Evolutionary conservation across 2,113 vertebrate genomes (phyloP), one percentile per base, ranked within the genome.

Genomic region (Protobothrops flavoviridis): DNA sequence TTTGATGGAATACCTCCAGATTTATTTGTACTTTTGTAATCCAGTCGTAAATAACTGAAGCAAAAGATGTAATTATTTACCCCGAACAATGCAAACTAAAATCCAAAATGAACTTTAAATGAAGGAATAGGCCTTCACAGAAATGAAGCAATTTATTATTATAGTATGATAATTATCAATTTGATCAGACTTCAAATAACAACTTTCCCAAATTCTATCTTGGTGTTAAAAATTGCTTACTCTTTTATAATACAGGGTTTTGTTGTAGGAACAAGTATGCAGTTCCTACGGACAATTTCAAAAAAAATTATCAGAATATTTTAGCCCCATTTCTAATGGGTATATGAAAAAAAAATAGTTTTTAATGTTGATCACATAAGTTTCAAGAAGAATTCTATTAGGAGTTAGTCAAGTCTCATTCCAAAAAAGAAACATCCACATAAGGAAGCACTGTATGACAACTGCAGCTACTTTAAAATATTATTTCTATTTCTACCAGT

Each of bases 1-100:
- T 91, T 92, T 94, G 88, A 2, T 50, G 85, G 12, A 92, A 91
- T 94, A 90, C 91, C 86, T 94, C 59, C 90, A 13, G n/a, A 94
- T 10, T 87, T 57, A 90, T 11, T 15, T 95, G 52, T 56, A 94
- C 92, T 93, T 94, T 61, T 90, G 91, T 53, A 85, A 90, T 52
- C 52, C 11, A 59, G 93, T 52, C 50, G 85, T 92, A 64, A 39
- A 48, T 87, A 94, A 64, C 29, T 90, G 33, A 39, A 81, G 43
- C n/a, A 7, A 86, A 86, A 96, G 55, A 48, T 0, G 88, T 39
- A 93, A 43, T 29, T 95, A 55, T 20, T 86, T 43, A 89, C 92
- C 11, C 11, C 55, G 52, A 39, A 69, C 26, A 69, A n/a, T 69
- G 61, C 29, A 69, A 69, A 69, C 45, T 59, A 89, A 95, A 33